Percentiles rank a stretch among this genome's conserved stretches.
These are phyloP conservation scores for Empidonax alnorum DNA, from an alignment of 2,113 vertebrate species.

Conservation along the genomic window DNA sequence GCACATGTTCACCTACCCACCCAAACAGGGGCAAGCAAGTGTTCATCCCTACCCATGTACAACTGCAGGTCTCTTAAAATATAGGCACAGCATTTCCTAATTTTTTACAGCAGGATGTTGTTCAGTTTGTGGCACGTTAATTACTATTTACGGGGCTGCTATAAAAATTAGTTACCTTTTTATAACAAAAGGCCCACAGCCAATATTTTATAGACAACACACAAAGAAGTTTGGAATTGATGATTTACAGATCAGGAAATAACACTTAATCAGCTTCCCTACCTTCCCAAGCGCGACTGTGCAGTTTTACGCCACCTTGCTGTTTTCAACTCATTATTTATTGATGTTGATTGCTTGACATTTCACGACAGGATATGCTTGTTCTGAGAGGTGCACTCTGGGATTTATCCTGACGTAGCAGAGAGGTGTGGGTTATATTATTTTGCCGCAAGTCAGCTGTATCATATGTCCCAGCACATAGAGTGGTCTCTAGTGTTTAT, in stretches of 20 bases:
- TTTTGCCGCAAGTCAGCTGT: slow-evolving; percentile 13
- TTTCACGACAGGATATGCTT: slow-evolving; percentile 49
- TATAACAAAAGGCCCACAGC: slow-evolving; percentile 71
- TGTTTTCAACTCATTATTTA: slow-evolving; percentile 62
- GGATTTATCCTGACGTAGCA: slow-evolving; percentile 12
- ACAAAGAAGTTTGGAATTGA: slow-evolving; percentile 67
- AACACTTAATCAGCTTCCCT: slow-evolving; percentile 73
- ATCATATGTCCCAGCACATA: background rate
- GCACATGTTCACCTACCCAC: background rate
- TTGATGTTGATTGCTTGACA: slow-evolving; percentile 56
- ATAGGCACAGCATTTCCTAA: background rate
- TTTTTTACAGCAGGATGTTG: slow-evolving; percentile 70
- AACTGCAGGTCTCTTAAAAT: background rate
- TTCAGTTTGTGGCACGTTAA: slow-evolving; percentile 62
- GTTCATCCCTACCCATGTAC: background rate
- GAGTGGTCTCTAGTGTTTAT: slow-evolving; percentile 3
- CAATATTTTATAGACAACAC: slow-evolving; percentile 73
- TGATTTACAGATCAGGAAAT: slow-evolving; percentile 81
- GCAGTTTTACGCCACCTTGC: slow-evolving; percentile 59
- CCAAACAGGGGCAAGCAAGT: background rate
- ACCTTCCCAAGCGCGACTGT: slow-evolving; percentile 1
- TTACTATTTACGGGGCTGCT: slow-evolving; percentile 72
- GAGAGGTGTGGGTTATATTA: slow-evolving; percentile 30
- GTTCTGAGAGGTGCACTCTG: slow-evolving; percentile 47
- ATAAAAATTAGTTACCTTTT: slow-evolving; percentile 73